These are phyloP conservation scores for Lasioglossum lativentre DNA, from an alignment of 2,888 invertebrate species.

Conservation along the genomic window DNA sequence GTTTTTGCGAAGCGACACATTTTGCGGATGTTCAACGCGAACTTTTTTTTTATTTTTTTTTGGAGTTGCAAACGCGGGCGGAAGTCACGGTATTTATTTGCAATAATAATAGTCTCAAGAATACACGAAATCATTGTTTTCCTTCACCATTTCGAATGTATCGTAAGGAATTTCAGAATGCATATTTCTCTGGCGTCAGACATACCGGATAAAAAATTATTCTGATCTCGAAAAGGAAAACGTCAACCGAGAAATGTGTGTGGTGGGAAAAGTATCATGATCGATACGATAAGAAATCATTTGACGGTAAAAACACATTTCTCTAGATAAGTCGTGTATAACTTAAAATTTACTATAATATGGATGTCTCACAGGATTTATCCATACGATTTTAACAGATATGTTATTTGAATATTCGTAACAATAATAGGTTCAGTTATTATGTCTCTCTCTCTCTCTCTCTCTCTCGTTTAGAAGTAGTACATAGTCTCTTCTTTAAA, in stretches of 20 bases:
- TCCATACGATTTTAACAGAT: slow-evolving; percentile 47
- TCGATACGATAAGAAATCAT: slow-evolving; percentile 10
- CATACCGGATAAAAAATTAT: not conserved
- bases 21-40: slow-evolving; percentile 15
- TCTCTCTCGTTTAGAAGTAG: slow-evolving; percentile 38
- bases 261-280: slow-evolving; percentile 50
- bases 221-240: slow-evolving; percentile 57
- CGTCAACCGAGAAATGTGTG: slow-evolving; percentile 53
- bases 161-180: slow-evolving; percentile 28
- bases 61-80: slow-evolving; percentile 1
- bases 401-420: slow-evolving; percentile 39
- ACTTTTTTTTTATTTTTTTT: not conserved
- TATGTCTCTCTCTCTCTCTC: not conserved
- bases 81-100: slow-evolving; percentile 73
- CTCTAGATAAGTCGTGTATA: slow-evolving; percentile 51
- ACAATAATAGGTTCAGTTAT: slow-evolving; percentile 44
- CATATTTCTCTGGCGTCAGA: not conserved
- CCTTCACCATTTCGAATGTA: slow-evolving; percentile 52
- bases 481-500: slow-evolving; percentile 50
- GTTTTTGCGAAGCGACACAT: slow-evolving; percentile 3
- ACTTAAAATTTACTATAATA: slow-evolving; percentile 54
- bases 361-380: slow-evolving; percentile 24
- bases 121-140: slow-evolving; percentile 68
- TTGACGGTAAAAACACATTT: slow-evolving; percentile 53
- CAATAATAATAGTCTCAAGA: slow-evolving; percentile 62